Base-by-base conservation (phyloP, 2,888 invertebrate species). In the Ditylenchus weischeri region DNA sequence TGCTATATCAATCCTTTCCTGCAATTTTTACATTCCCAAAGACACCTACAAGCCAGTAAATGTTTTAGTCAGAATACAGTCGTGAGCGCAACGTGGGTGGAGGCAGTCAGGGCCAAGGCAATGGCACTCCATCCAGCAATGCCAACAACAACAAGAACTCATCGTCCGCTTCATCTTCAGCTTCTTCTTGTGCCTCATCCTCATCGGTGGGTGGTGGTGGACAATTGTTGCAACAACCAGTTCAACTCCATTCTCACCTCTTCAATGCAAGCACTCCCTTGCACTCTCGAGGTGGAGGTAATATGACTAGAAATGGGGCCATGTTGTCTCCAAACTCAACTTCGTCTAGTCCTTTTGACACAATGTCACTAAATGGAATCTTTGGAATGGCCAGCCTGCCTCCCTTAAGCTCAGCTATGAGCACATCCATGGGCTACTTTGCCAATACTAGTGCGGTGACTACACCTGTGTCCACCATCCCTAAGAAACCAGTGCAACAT, bases 61-160 rank as follows among this genome's bases (percentile, higher is more conserved):
- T 43, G 18, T 65, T 76, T 63, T 60, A 75, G 75, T 60, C 47
- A 29, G 76, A 76, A 11, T 76, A 76, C 63, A 75, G 75, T 15
- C 72, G 75, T 8, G 76, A 76, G 36, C 61, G 70, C 49, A 70
- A 62, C 64, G 64, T 58, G 60, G 65, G 62, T 5, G 66, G 62
- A n/a, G 50, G 62, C 35, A 29, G 5, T 29, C 29, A 29, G 29
- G 29, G 49, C 49, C 23, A 50, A 47, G 21, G 64, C 36, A 36
- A n/a, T 59, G 43, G 43, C 13, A 43, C 66, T 38, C 49, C 64
- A n/a, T 50, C 50, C 36, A 50, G 3, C 54, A 35, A 59, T 29
- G 29, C 29, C 23, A 36, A 35, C 47, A 38, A 47, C 64, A 64
- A 10, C 67, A 66, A 35, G 54, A 65, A 48, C 35, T 66, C 66